Conservation (phyloP, 2,797 vertebrate genomes). For the Remorina albescens region DNA sequence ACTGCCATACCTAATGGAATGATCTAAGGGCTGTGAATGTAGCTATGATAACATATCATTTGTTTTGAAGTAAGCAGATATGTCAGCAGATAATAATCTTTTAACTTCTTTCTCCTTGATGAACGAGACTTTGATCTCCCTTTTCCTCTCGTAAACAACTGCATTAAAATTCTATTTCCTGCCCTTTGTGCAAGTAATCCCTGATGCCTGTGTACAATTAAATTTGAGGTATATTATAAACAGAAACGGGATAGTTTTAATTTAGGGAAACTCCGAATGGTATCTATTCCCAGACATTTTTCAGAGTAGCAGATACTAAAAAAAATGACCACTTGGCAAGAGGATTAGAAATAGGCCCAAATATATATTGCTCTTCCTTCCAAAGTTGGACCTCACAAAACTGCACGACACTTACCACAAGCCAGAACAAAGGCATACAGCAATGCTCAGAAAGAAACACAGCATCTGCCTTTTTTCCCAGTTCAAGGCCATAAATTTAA, state of each 20-base stretch:
- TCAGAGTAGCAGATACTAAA: slow-evolving; percentile 43
- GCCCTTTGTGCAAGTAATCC: slow-evolving; percentile 38
- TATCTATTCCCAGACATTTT: slow-evolving; percentile 47
- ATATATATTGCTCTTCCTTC: slow-evolving; percentile 51
- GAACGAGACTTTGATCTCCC: slow-evolving; percentile 24
- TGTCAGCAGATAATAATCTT: slow-evolving; percentile 12
- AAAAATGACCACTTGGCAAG: slow-evolving; percentile 34
- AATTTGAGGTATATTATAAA: slow-evolving; percentile 46
- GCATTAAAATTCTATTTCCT: slow-evolving; percentile 29
- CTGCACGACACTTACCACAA: slow-evolving; percentile 61
- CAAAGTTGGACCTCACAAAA: slow-evolving; percentile 35
- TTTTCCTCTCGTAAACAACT: slow-evolving; percentile 30
- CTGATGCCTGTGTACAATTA: slow-evolving; percentile 46
- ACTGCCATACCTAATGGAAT: neutral
- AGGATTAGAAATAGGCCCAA: slow-evolving; percentile 42
- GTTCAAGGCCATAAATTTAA: slow-evolving; percentile 57
- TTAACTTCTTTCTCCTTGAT: slow-evolving; percentile 11
- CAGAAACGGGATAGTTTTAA: slow-evolving; percentile 52
- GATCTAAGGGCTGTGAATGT: neutral
- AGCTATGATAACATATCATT: neutral
- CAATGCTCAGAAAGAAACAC: slow-evolving; percentile 57
- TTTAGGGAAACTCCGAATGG: slow-evolving; percentile 41
- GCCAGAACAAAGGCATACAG: slow-evolving; percentile 63
- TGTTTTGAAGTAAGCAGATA: slow-evolving; percentile 7
- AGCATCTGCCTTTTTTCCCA: slow-evolving; percentile 55